A percentile compares a stretch with the other conserved stretches of the same genome.
Conservation (phyloP, 2,888 invertebrate species). For the Drosophila nr. medialis region DNA sequence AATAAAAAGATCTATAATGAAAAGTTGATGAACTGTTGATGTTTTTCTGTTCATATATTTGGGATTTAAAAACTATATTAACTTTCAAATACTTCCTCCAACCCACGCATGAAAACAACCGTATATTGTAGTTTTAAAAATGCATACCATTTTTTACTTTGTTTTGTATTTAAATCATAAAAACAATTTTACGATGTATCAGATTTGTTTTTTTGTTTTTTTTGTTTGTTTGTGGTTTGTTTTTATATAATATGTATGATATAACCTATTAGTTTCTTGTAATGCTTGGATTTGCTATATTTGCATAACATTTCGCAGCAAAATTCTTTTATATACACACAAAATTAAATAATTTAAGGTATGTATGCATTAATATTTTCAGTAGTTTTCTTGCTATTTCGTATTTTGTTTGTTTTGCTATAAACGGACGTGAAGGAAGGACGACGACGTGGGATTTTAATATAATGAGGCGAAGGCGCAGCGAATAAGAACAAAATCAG, state of each 20-base stretch:
- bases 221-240: conserved; percentile 28
- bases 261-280: conserved; percentile 75
- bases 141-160: conserved; percentile 63
- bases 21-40: conserved; percentile 19
- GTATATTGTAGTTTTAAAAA: conserved; percentile 54
- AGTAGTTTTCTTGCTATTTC: conserved; percentile 50
- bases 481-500: conserved; percentile 41
- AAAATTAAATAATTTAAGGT: conserved; percentile 72
- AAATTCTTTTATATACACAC: conserved; percentile 66
- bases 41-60: background rate
- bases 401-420: conserved; percentile 53
- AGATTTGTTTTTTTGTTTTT: conserved; percentile 56
- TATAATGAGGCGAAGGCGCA: conserved; percentile 44
- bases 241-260: conserved; percentile 72
- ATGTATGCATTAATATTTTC: conserved; percentile 65
- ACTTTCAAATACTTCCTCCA: background rate
- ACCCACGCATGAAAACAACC: conserved; percentile 26
- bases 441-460: conserved; percentile 47
- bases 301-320: conserved; percentile 66
- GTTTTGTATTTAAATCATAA: conserved; percentile 76
- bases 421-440: conserved; percentile 66
- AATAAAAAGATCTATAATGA: conserved; percentile 54
- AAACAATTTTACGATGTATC: conserved; percentile 78
- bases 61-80: background rate
- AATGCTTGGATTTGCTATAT: conserved; percentile 69